phyloP scores from a whole-genome alignment of 2,888 invertebrate species.

The Drosophila rubida region DNA sequence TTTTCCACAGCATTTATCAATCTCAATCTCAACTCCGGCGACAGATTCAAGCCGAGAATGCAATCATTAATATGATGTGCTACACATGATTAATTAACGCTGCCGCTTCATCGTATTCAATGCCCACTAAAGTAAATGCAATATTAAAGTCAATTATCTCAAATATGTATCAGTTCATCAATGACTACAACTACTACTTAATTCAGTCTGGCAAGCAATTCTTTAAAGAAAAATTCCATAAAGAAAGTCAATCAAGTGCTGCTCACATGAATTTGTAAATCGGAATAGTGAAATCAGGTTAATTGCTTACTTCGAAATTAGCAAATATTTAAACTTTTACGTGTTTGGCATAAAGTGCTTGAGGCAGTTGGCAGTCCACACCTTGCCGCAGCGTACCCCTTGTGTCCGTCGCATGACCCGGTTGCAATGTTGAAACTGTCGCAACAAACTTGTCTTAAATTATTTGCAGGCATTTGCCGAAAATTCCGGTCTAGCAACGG shows the following conservation, averaged over 20 bases:
- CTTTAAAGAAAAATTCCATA: no score
- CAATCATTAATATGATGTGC: conserved; percentile 14
- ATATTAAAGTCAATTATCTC: neutral
- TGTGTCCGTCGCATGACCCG: neutral
- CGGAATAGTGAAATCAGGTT: neutral
- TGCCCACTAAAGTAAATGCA: neutral
- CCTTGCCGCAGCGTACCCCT: neutral
- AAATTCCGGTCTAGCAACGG: conserved; percentile 21
- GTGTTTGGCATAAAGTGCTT: neutral
- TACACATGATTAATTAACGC: conserved; percentile 1
- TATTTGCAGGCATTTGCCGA: conserved; percentile 46
- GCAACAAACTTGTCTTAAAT: conserved; percentile 51
- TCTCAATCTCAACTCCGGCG: conserved; percentile 6
- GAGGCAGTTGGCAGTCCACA: neutral
- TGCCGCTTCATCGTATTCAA: neutral
- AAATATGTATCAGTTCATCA: no score
- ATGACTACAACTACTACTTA: no score
- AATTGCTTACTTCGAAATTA: neutral
- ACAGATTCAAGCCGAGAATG: conserved; percentile 15
- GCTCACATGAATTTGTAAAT: no score
- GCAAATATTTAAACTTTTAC: neutral
- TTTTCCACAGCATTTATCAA: conserved; percentile 51
- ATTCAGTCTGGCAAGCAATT: no score
- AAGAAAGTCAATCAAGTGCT: no score
- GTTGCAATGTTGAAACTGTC: conserved; percentile 25